Evolutionary conservation across 2,113 vertebrate species (phyloP).

Genomic region (Bujurquina vittata): DNA sequence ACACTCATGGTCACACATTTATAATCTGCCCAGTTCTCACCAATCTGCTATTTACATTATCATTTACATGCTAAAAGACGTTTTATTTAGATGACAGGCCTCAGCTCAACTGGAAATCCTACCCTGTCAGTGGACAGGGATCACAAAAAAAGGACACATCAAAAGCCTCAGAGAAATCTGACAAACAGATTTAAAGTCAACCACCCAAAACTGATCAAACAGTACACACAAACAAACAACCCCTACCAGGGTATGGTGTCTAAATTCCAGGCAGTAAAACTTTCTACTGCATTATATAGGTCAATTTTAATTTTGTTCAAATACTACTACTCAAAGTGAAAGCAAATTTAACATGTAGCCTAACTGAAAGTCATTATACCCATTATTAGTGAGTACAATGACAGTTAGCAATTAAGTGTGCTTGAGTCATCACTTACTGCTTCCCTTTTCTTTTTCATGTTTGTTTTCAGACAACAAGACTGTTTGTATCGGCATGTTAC

Average conservation of each 20-base stretch:
- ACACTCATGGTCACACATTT: conserved; percentile 17
- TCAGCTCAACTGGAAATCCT: conserved; percentile 23
- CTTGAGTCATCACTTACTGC: conserved; percentile 32
- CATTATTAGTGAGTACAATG: background rate
- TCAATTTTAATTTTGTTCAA: background rate
- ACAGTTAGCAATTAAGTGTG: background rate
- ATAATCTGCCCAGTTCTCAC: conserved; percentile 25
- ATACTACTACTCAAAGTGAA: background rate
- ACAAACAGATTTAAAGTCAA: background rate
- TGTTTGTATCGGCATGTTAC: background rate
- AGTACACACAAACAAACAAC: background rate
- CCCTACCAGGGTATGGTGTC: background rate
- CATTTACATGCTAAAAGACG: conserved; percentile 9
- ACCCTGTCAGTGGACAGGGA: background rate
- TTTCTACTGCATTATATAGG: background rate
- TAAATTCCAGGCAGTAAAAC: background rate
- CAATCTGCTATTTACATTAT: conserved; percentile 33
- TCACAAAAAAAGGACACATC: background rate
- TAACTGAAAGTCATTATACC: conserved; percentile 4
- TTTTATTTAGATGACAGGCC: conserved; percentile 20
- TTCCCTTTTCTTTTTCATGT: conserved; percentile 34
- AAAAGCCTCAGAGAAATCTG: background rate
- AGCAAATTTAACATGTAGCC: background rate
- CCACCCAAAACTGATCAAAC: background rate
- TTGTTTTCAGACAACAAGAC: conserved; percentile 10